These are phyloP conservation scores for Meandrina meandrites DNA, from an alignment of 92 coral and sea anemone genomes.

Conservation along the genomic window DNA sequence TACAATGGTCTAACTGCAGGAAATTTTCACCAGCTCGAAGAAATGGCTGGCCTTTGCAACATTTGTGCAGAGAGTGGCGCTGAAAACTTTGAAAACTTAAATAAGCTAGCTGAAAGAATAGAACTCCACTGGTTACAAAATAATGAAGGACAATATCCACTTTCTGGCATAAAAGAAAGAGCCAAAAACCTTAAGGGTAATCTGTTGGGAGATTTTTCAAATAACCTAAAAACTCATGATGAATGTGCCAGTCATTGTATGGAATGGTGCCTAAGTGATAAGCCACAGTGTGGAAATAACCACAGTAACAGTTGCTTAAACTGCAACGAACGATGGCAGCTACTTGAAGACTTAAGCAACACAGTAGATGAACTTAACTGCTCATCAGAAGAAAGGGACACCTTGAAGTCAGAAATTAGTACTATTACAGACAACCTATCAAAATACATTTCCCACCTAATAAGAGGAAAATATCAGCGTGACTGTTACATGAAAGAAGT, in stretches of 20 bases:
- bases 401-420: not conserved
- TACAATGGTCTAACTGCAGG: constrained; percentile 31
- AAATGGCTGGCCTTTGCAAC: constrained; percentile 58
- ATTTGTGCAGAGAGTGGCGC: constrained; percentile 56
- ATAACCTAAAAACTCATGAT: constrained; percentile 33
- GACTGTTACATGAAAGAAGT: no score
- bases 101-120: constrained; percentile 12
- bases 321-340: constrained; percentile 37
- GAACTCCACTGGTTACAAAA: constrained; percentile 15
- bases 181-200: constrained; percentile 40
- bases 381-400: constrained; percentile 23
- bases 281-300: constrained; percentile 37
- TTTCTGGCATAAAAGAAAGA: constrained; percentile 15
- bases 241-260: constrained; percentile 62
- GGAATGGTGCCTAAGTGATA: constrained; percentile 45
- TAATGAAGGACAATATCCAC: not conserved
- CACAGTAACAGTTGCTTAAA: constrained; percentile 20
- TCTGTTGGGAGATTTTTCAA: constrained; percentile 44
- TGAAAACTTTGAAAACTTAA: constrained; percentile 19
- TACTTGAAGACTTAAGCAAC: constrained; percentile 19
- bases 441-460: constrained; percentile 55
- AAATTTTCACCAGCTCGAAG: constrained; percentile 40
- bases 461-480: constrained; percentile 62
- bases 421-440: constrained; percentile 37
- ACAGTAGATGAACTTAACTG: constrained; percentile 9